Conservation (phyloP, 2,888 invertebrate species). For the Tricholauxania praeusta region DNA sequence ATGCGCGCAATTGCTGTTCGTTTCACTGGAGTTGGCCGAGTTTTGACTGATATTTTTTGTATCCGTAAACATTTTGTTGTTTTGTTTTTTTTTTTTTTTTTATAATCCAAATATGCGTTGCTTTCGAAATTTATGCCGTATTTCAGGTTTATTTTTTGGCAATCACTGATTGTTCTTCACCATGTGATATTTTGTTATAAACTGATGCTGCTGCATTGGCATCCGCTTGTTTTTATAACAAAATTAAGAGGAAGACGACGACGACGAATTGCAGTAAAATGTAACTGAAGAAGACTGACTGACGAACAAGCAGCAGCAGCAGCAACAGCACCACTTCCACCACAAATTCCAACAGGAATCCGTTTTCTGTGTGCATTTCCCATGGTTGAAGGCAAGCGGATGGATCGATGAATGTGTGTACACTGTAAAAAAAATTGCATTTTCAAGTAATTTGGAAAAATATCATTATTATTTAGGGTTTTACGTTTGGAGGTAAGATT, state of each 20-base stretch:
- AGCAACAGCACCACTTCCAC: constrained; percentile 52
- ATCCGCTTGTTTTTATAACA: constrained; percentile 65
- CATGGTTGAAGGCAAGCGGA: constrained; percentile 49
- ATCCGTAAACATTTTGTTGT: constrained; percentile 60
- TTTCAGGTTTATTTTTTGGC: too few relatives aligned
- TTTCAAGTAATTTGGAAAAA: neutral
- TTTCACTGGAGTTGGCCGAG: constrained; percentile 36
- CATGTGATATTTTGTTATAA: constrained; percentile 61
- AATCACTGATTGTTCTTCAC: constrained; percentile 52
- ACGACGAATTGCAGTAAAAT: constrained; percentile 31
- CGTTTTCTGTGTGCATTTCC: constrained; percentile 63
- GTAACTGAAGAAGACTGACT: constrained; percentile 37
- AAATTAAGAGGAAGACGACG: constrained; percentile 34
- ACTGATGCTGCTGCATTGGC: constrained; percentile 65
- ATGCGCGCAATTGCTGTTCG: constrained; percentile 26
- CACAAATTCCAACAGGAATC: constrained; percentile 66
- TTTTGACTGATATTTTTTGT: constrained; percentile 60
- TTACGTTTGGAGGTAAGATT: too few relatives aligned
- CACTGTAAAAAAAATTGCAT: constrained; percentile 22
- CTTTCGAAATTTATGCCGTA: too few relatives aligned
- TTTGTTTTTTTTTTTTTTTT: constrained; percentile 11
- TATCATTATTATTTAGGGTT: too few relatives aligned
- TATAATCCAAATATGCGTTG: constrained; percentile 25
- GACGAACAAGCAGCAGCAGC: constrained; percentile 53
- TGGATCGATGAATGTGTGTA: constrained; percentile 12